Evolutionary conservation across 2,113 vertebrate species (phyloP).

Genomic region (Heterocephalus glaber): DNA sequence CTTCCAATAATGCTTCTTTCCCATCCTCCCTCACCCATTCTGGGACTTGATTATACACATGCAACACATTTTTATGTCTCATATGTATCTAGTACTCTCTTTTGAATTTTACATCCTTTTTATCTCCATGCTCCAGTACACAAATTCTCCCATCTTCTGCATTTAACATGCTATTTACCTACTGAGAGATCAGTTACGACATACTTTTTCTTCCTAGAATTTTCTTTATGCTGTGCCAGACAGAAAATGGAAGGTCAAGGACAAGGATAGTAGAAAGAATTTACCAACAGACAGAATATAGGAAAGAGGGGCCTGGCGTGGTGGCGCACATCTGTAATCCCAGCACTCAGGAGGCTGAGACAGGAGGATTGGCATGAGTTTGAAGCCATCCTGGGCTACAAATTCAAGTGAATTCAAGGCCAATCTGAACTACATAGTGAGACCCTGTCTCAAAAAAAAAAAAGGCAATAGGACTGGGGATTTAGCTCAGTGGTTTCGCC

Average conservation of each 20-base stretch:
- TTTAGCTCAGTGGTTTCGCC: too few relatives aligned
- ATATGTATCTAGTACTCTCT: not conserved
- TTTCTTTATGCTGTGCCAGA: not conserved
- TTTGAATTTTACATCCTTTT: not conserved
- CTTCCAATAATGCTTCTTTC: too few relatives aligned
- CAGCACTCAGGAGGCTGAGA: not conserved
- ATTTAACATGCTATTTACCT: not conserved
- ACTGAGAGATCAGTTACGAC: not conserved
- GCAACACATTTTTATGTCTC: not conserved
- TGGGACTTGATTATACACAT: too few relatives aligned
- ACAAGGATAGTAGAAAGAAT: not conserved
- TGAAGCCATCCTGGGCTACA: not conserved
- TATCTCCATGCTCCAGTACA: not conserved
- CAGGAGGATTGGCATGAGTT: not conserved
- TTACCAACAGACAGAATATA: not conserved
- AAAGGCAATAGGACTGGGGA: too few relatives aligned
- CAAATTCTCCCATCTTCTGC: not conserved
- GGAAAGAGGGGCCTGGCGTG: not conserved
- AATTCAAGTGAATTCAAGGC: not conserved
- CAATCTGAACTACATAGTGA: not conserved
- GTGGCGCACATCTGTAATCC: not conserved
- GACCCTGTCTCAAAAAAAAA: not conserved
- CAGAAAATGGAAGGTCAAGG: not conserved
- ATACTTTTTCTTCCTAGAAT: not conserved
- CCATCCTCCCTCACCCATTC: not conserved